Base-by-base conservation (phyloP, 2,888 invertebrate genomes). In the Sarcophaga subvicina region DNA sequence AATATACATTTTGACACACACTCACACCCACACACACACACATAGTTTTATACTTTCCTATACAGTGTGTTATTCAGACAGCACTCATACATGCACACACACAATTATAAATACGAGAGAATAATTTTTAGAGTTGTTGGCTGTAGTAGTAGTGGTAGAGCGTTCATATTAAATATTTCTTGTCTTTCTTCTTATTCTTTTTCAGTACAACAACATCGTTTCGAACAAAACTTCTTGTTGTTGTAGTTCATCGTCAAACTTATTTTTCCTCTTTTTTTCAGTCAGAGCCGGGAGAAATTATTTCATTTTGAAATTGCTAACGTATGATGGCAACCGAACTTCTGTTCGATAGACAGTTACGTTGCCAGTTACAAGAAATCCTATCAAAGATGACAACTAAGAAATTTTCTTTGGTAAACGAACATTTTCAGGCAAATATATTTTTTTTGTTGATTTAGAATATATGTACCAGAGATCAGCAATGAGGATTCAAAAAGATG, bases 101-200 rank as follows among this genome's bases (percentile, higher is more conserved):
- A 73, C 4, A 66, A 1, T 8, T 5, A 69, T 49, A 54, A 54
- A 54, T 54, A 17, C 54, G 14, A 54, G 14, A 49, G 17, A 54
- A 17, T 54, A 54, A 54, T 54, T 5, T 54, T 62, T 72, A 14
- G 62, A 62, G 62, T 59, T 54, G 54, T 37, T 76, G 22, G 69
- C 6, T 49, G 11, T 45, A 78, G 12, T 37, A 10, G 37, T 37
- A 10, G 37, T 37, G 59, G 27, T 10, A 60, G 59, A 77, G 66
- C 76, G 70, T 84, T 84, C 80, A 80, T 84, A 84, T 80, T 80
- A 84, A 85, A 80, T 77, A 85, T 85, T 76, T 76, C 80, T 76
- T 80, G 76, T 80, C 70, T 70, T 66, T 80, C 70, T 71, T 70
- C 62, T 20, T 70, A 47, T 80, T 85, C 71, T 69, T 37, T 10